Evolutionary conservation across 2,113 vertebrate genomes (phyloP).

Genomic region (Globicephala melas): DNA sequence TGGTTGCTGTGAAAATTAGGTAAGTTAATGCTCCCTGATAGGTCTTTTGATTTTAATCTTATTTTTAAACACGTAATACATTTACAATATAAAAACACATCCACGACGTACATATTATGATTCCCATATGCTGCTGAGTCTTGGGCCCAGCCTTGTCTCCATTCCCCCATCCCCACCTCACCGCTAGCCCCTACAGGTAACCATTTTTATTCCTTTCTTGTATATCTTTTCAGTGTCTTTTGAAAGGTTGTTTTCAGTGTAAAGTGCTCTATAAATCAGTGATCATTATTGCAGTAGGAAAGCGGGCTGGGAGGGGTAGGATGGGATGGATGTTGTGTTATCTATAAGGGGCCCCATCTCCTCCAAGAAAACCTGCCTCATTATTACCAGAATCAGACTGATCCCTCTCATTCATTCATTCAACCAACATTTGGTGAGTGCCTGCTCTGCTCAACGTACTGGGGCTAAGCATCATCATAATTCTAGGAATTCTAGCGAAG

Average conservation of each 20-base stretch:
- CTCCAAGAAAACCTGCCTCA: neutral
- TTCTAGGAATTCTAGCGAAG: neutral
- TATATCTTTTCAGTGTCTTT: neutral
- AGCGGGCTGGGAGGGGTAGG: neutral
- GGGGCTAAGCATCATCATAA: neutral
- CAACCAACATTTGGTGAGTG: neutral
- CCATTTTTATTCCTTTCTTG: neutral
- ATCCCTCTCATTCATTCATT: neutral
- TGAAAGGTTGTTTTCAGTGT: neutral
- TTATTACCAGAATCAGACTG: neutral
- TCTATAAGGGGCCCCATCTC: neutral
- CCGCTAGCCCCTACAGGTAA: neutral
- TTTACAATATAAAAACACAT: neutral
- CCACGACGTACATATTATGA: neutral
- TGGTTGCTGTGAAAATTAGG: neutral
- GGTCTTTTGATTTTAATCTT: neutral
- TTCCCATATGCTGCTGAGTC: neutral
- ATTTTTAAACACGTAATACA: neutral
- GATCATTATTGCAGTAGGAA: neutral
- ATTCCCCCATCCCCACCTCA: rapidly evolving
- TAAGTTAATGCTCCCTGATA: neutral
- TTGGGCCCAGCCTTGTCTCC: neutral
- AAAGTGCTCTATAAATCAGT: neutral
- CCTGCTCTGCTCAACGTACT: neutral
- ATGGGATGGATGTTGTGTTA: neutral